Evolutionary conservation across 2,113 vertebrate species (phyloP).

Genomic region (Malaclemys terrapin): DNA sequence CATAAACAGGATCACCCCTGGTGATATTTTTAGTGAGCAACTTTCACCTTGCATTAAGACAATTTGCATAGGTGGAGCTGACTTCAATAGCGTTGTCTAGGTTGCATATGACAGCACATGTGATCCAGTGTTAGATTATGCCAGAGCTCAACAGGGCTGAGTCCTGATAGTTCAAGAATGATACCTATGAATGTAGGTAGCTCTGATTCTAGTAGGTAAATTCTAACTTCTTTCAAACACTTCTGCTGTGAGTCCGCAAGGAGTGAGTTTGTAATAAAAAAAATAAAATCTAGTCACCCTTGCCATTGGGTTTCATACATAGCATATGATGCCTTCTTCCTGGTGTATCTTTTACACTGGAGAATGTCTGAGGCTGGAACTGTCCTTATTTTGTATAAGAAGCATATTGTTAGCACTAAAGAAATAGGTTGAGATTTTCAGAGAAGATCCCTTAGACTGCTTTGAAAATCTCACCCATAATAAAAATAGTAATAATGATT

Average conservation of each 20-base stretch:
- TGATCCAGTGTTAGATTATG: neutral
- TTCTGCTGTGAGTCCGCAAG: neutral
- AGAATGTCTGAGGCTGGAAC: neutral
- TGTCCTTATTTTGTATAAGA: neutral
- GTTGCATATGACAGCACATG: neutral
- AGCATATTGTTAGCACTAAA: neutral
- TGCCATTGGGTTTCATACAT: accelerated
- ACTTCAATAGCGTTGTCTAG: neutral
- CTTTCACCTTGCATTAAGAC: neutral
- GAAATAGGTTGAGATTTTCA: neutral
- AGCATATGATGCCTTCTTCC: neutral
- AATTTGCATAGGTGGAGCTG: neutral
- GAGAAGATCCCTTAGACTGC: neutral
- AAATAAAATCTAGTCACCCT: neutral
- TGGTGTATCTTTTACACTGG: neutral
- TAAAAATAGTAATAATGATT: neutral
- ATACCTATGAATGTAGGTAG: neutral
- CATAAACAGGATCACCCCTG: neutral
- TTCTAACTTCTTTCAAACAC: neutral
- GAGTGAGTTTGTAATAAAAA: neutral
- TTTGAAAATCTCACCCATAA: neutral
- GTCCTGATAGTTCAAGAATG: neutral
- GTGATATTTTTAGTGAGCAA: neutral
- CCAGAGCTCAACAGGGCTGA: neutral
- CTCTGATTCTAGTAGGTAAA: neutral